Base-by-base conservation (phyloP, 2,888 invertebrate species). In the Sylvicola cinctus region DNA sequence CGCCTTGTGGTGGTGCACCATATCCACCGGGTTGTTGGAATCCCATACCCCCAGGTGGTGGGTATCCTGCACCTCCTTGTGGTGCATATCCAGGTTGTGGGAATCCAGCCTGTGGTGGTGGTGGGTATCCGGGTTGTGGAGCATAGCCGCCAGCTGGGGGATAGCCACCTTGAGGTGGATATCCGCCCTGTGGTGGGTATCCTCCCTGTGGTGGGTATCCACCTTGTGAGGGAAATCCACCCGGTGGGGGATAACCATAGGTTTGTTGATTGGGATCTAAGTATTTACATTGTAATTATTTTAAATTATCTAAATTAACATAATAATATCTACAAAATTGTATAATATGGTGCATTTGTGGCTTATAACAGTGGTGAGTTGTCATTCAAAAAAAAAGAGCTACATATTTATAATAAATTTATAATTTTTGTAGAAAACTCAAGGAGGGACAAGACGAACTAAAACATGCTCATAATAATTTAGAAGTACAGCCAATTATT, bases 221-320 rank as follows among this genome's bases (percentile, higher is more conserved):
- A 16, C 52, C 46, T 36, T 45, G 51, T 12, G 40, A 54, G 7
- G 60, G 60, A 40, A 59, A 60, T 32, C 65, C 61, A 2, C 50
- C 49, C 25, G 37, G 40, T 17, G 44, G 42, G n/a, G 51, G 35
- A 5, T 34, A 36, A 13, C 36, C 39, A 33, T 38, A 39, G 26
- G 34, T 32, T 16, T 35, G 36, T 39, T 41, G 39, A 33, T 41
- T 40, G 7, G 43, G 42, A 38, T 42, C 41, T 41, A 27, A 7
- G 25, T 25, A 8, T 8, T 8, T 8, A 8, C 25, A 11, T 8
- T 8, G 25, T 11, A 25, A 25, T 25, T 25, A 8, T 25, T 8
- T 25, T 25, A 25, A 25, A 25, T 25, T 7, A 25, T 25, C 11
- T 11, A 25, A 25, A 25, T 8, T 25, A 25, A 25, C 11, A 7